Evolutionary conservation across 2,888 invertebrate species (phyloP).

Genomic region (Andrena marginata): DNA sequence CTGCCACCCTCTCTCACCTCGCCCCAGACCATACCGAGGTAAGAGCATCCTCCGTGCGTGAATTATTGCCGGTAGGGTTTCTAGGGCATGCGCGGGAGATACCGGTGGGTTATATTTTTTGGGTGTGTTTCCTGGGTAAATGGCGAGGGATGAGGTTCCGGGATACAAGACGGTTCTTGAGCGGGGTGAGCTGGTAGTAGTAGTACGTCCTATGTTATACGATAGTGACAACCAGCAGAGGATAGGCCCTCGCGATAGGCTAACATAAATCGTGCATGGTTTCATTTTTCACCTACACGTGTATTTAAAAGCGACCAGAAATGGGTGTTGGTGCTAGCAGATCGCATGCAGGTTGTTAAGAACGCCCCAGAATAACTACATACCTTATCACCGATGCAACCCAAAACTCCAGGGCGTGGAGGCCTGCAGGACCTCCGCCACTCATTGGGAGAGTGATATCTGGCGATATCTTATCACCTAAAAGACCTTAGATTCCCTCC

Average conservation of each 20-base stretch:
- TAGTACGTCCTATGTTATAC: conserved; percentile 26
- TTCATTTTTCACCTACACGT: conserved; percentile 53
- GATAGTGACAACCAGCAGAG: conserved; percentile 57
- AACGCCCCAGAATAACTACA: no score
- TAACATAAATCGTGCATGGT: conserved; percentile 71
- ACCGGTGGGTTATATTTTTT: conserved; percentile 67
- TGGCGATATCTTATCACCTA: no score
- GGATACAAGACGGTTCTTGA: conserved; percentile 40
- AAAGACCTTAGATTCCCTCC: no score
- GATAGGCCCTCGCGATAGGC: conserved; percentile 48
- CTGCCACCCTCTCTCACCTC: conserved; percentile 24
- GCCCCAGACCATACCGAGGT: conserved; percentile 59
- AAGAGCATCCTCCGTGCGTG: conserved; percentile 76
- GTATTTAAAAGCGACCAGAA: conserved; percentile 1
- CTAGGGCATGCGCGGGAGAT: conserved; percentile 71
- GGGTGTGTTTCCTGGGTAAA: conserved; percentile 57
- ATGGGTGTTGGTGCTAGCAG: conserved; percentile 3
- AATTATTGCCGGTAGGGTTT: conserved; percentile 77
- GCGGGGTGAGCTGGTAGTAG: conserved; percentile 23
- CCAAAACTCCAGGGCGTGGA: no score
- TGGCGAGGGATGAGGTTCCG: conserved; percentile 43
- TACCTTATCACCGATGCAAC: no score
- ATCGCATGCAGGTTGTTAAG: not conserved
- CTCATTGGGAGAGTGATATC: no score
- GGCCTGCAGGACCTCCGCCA: no score